These are phyloP conservation scores for Zygogramma bicolorata DNA, from an alignment of 2,888 invertebrate species.

Conservation along the genomic window DNA sequence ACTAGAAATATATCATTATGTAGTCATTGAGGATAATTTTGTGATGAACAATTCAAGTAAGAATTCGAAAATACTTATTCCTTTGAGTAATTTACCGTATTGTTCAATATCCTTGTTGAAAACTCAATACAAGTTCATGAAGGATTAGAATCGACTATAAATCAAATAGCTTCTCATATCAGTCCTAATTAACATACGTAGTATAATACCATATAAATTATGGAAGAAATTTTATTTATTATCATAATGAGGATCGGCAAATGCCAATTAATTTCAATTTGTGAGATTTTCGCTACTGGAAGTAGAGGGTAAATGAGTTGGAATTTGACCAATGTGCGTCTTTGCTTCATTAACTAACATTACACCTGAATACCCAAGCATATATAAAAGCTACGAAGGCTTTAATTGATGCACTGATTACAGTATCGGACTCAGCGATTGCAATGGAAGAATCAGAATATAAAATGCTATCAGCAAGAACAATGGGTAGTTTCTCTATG, in stretches of 20 bases:
- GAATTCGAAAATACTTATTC: no score
- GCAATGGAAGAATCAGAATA: neutral
- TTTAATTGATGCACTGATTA: neutral
- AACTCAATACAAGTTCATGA: no score
- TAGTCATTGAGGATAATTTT: no score
- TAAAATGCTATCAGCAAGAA: no score
- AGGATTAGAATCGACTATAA: no score
- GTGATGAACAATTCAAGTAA: no score
- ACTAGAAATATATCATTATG: no score
- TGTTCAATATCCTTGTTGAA: no score
- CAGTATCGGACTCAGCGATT: neutral
- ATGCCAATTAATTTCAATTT: constrained; percentile 1
- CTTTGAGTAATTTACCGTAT: no score
- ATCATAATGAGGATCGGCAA: neutral
- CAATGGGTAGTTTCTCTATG: no score
- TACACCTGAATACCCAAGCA: neutral
- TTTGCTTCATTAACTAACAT: constrained; percentile 10
- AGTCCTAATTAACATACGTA: neutral
- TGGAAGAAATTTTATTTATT: neutral
- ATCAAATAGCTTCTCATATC: no score
- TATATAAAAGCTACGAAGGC: neutral
- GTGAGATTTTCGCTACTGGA: neutral
- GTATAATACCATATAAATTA: neutral
- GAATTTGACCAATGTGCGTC: neutral
- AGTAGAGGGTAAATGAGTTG: neutral